These are phyloP conservation scores for Anoplolepis gracilipes DNA, from an alignment of 1,140 invertebrate genomes.

Conservation along the genomic window DNA sequence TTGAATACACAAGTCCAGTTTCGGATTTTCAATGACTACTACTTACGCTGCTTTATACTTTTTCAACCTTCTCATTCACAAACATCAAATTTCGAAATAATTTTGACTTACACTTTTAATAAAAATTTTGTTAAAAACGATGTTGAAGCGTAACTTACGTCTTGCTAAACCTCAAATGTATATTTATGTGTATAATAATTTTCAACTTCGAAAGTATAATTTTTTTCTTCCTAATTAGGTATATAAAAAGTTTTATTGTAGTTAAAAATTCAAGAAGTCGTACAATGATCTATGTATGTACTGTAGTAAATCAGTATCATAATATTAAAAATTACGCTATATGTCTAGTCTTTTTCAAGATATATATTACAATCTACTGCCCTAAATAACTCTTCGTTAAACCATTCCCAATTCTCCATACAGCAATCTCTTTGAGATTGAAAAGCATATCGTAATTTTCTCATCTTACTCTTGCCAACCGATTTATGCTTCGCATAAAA, in stretches of 20 bases:
- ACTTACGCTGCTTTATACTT: not conserved
- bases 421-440: slow-evolving; percentile 45
- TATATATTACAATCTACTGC: slow-evolving; percentile 23
- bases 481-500: slow-evolving; percentile 50
- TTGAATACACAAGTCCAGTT: not conserved
- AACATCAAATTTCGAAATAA: not conserved
- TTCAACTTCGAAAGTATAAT: not conserved
- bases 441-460: slow-evolving; percentile 50
- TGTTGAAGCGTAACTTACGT: not conserved
- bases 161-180: not conserved
- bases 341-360: slow-evolving; percentile 29
- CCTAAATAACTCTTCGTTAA: slow-evolving; percentile 32
- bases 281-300: slow-evolving; percentile 1
- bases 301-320: slow-evolving; percentile 5
- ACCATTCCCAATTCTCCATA: slow-evolving; percentile 25
- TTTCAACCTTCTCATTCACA: not conserved
- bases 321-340: slow-evolving; percentile 34
- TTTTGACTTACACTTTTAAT: not conserved
- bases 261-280: slow-evolving; percentile 11
- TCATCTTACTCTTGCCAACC: slow-evolving; percentile 21
- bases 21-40: not conserved
- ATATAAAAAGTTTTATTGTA: not conserved
- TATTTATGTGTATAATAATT: not conserved
- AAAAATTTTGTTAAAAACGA: not conserved
- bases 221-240: not conserved